Evolutionary conservation across 1,140 invertebrate species (phyloP).

Genomic region (Ostrea denselamellosa): DNA sequence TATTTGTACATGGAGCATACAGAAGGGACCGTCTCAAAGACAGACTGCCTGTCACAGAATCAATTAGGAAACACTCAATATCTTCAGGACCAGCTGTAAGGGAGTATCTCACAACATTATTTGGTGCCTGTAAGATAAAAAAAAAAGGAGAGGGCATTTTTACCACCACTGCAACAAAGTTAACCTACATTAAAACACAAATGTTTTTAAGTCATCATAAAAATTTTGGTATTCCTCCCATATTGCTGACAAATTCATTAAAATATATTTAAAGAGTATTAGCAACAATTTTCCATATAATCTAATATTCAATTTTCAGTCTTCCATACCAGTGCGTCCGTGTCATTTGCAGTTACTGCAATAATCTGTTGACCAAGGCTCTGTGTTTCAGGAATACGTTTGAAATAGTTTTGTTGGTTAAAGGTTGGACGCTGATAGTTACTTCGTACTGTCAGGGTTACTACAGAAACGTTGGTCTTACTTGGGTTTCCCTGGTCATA

Average conservation of each 20-base stretch:
- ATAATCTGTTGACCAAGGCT: slow-evolving; percentile 75
- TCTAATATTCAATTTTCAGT: too few species aligned
- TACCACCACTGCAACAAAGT: too few species aligned
- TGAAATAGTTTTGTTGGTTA: slow-evolving; percentile 45
- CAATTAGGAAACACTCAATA: slow-evolving; percentile 61
- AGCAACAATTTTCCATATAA: too few species aligned
- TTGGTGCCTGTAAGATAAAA: slow-evolving; percentile 61
- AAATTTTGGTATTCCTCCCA: too few species aligned
- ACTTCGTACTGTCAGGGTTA: slow-evolving; percentile 87
- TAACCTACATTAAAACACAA: too few species aligned
- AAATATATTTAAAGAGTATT: too few species aligned
- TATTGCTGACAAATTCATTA: too few species aligned
- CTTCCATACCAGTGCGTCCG: slow-evolving; percentile 59
- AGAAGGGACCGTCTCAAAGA: slow-evolving; percentile 55
- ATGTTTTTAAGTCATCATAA: too few species aligned
- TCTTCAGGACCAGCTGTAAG: slow-evolving; percentile 50
- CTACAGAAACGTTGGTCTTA: slow-evolving; percentile 88
- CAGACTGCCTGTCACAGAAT: slow-evolving; percentile 55
- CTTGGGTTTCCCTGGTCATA: slow-evolving; percentile 90
- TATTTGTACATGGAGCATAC: slow-evolving; percentile 50
- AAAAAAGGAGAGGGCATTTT: not conserved
- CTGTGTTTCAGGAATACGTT: slow-evolving; percentile 82
- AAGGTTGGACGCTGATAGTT: slow-evolving; percentile 65
- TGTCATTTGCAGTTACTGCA: slow-evolving; percentile 82
- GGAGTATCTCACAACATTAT: slow-evolving; percentile 59